A percentile compares a stretch with the other conserved stretches of the same genome.
Evolutionary conservation across 2,888 invertebrate species (phyloP).

Genomic region (Chaetogeoica ovagalla): DNA sequence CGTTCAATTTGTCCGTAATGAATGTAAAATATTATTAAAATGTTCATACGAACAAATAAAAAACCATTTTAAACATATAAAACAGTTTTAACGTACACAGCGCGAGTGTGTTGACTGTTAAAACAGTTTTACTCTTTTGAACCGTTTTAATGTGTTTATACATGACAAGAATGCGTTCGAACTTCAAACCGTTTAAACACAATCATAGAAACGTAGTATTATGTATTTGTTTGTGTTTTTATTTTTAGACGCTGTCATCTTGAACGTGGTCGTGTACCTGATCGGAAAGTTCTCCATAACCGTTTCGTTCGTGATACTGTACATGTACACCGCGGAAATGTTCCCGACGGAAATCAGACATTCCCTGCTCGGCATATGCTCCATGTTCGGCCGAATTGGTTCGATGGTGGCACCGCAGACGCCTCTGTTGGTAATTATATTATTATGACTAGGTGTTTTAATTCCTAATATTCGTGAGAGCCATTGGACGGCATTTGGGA

Average conservation of each 20-base stretch:
- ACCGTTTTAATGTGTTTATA: too few species aligned
- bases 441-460: background rate
- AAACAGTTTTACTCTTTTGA: too few species aligned
- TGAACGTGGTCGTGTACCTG: constrained; percentile 49
- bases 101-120: too few species aligned
- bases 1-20: too few species aligned
- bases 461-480: background rate
- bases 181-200: too few species aligned
- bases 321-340: constrained; percentile 55
- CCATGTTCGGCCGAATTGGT: constrained; percentile 55
- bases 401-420: constrained; percentile 54
- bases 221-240: background rate
- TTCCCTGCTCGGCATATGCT: constrained; percentile 53
- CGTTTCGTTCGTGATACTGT: constrained; percentile 54
- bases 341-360: constrained; percentile 54
- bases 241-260: constrained; percentile 18
- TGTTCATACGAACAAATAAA: too few species aligned
- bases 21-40: too few species aligned
- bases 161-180: too few species aligned
- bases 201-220: background rate
- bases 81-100: too few species aligned
- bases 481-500: too few species aligned
- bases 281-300: constrained; percentile 54
- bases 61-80: too few species aligned
- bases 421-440: constrained; percentile 51